Evolutionary conservation across 2,888 invertebrate species (phyloP).

Genomic region (Limenitis camilla): DNA sequence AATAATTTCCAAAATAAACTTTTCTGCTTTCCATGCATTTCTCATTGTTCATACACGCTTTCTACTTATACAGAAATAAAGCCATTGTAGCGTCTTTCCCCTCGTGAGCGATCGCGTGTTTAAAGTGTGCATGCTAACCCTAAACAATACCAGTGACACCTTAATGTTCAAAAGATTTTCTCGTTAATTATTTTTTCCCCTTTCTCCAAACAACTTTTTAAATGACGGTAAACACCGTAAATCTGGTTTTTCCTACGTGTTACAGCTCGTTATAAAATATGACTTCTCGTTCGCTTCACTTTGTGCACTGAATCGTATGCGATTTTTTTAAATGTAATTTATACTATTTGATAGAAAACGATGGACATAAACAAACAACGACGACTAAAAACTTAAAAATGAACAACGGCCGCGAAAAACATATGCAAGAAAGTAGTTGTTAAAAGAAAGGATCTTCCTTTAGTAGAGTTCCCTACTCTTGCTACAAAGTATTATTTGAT

Average conservation of each 20-base stretch:
- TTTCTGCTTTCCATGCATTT: neutral
- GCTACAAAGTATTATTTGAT: no score
- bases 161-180: slow-evolving; percentile 15
- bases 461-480: no score
- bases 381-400: no score
- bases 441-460: no score
- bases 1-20: neutral
- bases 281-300: neutral
- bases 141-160: slow-evolving; percentile 13
- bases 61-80: slow-evolving; percentile 10
- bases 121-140: slow-evolving; percentile 1
- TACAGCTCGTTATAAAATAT: neutral
- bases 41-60: slow-evolving; percentile 2
- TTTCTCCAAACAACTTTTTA: slow-evolving; percentile 3
- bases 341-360: no score
- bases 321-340: no score
- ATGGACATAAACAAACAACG: no score
- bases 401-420: no score
- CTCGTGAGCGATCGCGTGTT: slow-evolving; percentile 13
- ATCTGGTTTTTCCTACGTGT: slow-evolving; percentile 1
- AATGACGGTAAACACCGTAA: slow-evolving; percentile 6
- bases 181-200: slow-evolving; percentile 15
- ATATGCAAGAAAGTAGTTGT: no score
- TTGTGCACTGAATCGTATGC: neutral
- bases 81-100: slow-evolving; percentile 4